Evolutionary conservation across 2,113 vertebrate species (phyloP).

Genomic region (Aegithalos caudatus): DNA sequence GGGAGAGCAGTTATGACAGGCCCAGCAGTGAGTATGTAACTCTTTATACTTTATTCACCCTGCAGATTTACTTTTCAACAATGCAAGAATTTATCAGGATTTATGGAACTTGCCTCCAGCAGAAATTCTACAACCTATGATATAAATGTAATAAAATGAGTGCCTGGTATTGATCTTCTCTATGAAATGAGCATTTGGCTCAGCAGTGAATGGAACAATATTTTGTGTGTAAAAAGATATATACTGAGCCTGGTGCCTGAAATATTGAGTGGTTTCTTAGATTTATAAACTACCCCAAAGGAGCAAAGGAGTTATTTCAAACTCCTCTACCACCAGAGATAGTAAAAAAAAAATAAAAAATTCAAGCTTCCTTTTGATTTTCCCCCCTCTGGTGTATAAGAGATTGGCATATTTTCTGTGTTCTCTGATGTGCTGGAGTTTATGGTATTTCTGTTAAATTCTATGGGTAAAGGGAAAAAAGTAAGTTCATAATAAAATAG

Average conservation of each 20-base stretch:
- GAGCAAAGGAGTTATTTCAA: neutral
- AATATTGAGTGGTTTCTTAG: neutral
- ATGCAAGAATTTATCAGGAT: neutral
- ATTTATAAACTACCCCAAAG: conserved; percentile 2
- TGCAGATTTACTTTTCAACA: neutral
- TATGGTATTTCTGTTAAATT: neutral
- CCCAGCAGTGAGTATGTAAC: neutral
- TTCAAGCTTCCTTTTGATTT: neutral
- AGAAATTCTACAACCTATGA: neutral
- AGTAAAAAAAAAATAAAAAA: neutral
- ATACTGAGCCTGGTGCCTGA: neutral
- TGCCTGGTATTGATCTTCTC: neutral
- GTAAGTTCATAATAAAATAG: neutral
- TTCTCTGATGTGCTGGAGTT: neutral
- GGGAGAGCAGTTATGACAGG: neutral
- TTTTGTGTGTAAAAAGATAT: neutral
- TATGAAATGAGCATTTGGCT: neutral
- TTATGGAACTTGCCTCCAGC: neutral
- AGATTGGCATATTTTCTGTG: neutral
- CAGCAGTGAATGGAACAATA: neutral
- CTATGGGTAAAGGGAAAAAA: too few relatives aligned
- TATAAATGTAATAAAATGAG: neutral
- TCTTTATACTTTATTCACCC: neutral
- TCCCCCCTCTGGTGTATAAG: neutral
- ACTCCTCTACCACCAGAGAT: neutral